A percentile compares a stretch with the other conserved stretches of the same genome.
Evolutionary conservation across 92 coral and sea anemone genomes (phyloP).

Genomic region (Actinostola sp.): DNA sequence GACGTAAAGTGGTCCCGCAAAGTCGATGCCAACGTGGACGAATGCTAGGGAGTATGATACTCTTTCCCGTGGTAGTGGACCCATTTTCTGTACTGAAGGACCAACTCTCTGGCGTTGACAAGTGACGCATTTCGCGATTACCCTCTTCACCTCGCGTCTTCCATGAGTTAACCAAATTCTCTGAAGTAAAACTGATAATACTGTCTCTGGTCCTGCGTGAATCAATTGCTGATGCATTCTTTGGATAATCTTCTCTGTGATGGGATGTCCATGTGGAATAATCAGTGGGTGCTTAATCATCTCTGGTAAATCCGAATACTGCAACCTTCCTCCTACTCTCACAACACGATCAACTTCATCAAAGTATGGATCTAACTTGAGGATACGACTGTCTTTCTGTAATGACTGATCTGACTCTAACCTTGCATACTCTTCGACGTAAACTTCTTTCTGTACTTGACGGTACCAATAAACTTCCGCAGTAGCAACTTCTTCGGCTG

Average conservation of each 20-base stretch:
- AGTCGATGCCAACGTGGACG: constrained; percentile 31
- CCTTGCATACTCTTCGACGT: constrained; percentile 18
- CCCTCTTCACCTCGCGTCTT: constrained; percentile 29
- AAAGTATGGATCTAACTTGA: constrained; percentile 51
- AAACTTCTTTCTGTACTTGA: constrained; percentile 23
- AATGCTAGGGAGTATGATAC: constrained; percentile 32
- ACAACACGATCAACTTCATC: constrained; percentile 35
- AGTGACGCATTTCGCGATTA: constrained; percentile 18
- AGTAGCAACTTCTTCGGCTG: constrained; percentile 20
- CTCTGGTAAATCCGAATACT: constrained; percentile 39
- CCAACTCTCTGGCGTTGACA: constrained; percentile 30
- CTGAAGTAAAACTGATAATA: constrained; percentile 16
- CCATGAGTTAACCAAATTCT: constrained; percentile 46
- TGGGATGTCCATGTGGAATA: constrained; percentile 24
- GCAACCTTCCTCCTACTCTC: constrained; percentile 57
- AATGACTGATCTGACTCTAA: not conserved
- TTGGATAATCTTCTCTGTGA: constrained; percentile 5
- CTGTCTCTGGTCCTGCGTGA: constrained; percentile 56
- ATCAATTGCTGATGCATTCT: constrained; percentile 12
- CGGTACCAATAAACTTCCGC: constrained; percentile 18
- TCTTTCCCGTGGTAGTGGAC: constrained; percentile 48
- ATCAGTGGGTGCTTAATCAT: constrained; percentile 39
- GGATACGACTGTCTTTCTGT: constrained; percentile 30
- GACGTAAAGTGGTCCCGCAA: constrained; percentile 34
- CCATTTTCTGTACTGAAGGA: constrained; percentile 39